Conservation (phyloP, 1,140 invertebrate genomes). For the Drosophila carrolli region DNA sequence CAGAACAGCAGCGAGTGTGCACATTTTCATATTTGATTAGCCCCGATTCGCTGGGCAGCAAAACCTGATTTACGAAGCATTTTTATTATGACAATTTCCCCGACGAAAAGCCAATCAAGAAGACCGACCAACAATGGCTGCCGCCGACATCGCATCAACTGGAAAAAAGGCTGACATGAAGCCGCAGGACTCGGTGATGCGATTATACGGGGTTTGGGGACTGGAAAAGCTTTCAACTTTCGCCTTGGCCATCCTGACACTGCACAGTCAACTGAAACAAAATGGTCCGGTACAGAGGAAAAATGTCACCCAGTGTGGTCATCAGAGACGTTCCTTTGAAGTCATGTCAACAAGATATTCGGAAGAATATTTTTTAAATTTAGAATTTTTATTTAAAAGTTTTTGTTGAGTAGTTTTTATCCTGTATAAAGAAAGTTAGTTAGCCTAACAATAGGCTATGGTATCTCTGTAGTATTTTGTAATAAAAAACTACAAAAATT, state of each 20-base stretch:
- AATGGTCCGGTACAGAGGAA: slow-evolving; percentile 16
- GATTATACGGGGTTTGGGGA: slow-evolving; percentile 46
- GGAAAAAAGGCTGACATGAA: slow-evolving; percentile 57
- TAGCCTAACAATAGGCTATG: too few species aligned
- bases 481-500: too few species aligned
- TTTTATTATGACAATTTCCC: slow-evolving; percentile 66
- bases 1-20: slow-evolving; percentile 6
- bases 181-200: slow-evolving; percentile 60
- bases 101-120: slow-evolving; percentile 62
- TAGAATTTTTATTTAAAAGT: too few species aligned
- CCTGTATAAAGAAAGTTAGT: too few species aligned
- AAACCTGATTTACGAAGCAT: slow-evolving; percentile 26
- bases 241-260: slow-evolving; percentile 46
- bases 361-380: too few species aligned
- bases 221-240: slow-evolving; percentile 45
- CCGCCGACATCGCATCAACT: slow-evolving; percentile 36
- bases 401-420: too few species aligned
- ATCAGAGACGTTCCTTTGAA: background rate
- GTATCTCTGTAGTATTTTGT: too few species aligned
- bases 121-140: slow-evolving; percentile 45
- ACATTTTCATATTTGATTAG: slow-evolving; percentile 49
- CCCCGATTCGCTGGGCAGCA: background rate
- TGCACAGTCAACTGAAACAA: slow-evolving; percentile 54
- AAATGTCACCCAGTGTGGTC: slow-evolving; percentile 12
- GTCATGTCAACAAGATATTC: too few species aligned